A percentile compares a stretch with the other conserved stretches of the same genome.
Conservation (phyloP, 64 coral and sea anemone genomes). For the Actinia tenebrosa region DNA sequence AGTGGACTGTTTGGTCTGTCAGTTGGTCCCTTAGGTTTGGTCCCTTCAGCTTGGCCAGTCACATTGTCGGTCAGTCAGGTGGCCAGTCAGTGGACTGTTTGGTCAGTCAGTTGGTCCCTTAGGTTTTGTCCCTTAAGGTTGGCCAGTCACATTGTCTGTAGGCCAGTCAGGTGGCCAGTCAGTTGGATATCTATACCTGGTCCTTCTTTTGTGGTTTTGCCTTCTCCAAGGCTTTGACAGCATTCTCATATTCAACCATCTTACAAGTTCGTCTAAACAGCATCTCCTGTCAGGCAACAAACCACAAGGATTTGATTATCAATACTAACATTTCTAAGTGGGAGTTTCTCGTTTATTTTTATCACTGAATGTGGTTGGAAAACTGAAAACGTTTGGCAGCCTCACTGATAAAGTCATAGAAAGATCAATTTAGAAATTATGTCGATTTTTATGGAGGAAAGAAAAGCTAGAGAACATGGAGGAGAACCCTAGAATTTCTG, state of each 20-base stretch:
- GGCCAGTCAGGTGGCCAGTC: background rate
- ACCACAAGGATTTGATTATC: background rate
- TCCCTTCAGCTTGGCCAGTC: too few species aligned
- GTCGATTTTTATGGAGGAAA: too few species aligned
- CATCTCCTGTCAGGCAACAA: constrained; percentile 57
- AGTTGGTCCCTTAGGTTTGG: background rate
- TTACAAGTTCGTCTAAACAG: constrained; percentile 86
- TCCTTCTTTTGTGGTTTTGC: constrained; percentile 96
- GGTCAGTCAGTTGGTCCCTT: background rate
- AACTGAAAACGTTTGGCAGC: too few species aligned
- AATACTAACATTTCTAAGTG: background rate
- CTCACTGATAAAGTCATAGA: too few species aligned
- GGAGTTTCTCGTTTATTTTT: too few species aligned
- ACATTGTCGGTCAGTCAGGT: background rate
- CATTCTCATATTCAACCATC: constrained; percentile 92
- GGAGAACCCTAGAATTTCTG: too few species aligned
- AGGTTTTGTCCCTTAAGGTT: too few species aligned
- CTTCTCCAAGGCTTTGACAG: constrained; percentile 77
- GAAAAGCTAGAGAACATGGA: too few species aligned
- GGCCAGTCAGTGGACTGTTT: too few species aligned
- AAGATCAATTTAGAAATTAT: too few species aligned
- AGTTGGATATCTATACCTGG: constrained; percentile 21
- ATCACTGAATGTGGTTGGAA: too few species aligned
- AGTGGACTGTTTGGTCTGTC: background rate
- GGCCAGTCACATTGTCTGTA: background rate